Conservation (phyloP, 2,797 vertebrate species). For the Propithecus deckenii region DNA sequence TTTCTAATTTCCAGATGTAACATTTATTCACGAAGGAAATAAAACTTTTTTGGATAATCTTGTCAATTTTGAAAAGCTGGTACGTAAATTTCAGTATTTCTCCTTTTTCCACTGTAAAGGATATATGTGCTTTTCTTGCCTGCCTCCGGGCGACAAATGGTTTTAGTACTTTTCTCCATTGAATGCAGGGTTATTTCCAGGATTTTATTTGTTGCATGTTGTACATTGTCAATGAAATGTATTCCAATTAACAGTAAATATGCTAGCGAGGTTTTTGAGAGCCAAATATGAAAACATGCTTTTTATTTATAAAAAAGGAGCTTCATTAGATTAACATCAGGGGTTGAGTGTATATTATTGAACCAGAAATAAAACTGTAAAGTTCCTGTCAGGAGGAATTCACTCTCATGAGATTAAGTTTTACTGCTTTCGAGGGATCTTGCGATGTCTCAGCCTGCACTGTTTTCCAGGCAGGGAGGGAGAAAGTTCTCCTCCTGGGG, state of each 20-base stretch:
- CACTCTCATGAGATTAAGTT: background rate
- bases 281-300: background rate
- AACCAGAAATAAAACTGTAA: background rate
- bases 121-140: background rate
- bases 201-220: background rate
- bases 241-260: background rate
- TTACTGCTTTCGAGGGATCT: background rate
- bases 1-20: conserved; percentile 90
- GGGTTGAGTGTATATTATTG: background rate
- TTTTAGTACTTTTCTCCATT: background rate
- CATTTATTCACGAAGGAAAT: conserved; percentile 99
- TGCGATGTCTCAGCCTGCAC: background rate
- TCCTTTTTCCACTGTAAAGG: conserved; percentile 17
- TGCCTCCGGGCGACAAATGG: background rate
- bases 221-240: background rate
- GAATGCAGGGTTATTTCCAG: background rate
- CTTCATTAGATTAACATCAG: background rate
- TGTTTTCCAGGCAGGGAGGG: background rate
- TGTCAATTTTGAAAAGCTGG: conserved; percentile 99
- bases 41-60: conserved; percentile 98
- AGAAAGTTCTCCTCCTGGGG: background rate
- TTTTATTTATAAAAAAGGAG: background rate
- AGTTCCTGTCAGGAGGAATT: background rate
- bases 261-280: background rate
- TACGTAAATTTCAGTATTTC: conserved; percentile 84